Evolutionary conservation across 92 coral and sea anemone species (phyloP), one percentile per base, ranked within the genome.

Genomic region (Galaxea fascicularis): DNA sequence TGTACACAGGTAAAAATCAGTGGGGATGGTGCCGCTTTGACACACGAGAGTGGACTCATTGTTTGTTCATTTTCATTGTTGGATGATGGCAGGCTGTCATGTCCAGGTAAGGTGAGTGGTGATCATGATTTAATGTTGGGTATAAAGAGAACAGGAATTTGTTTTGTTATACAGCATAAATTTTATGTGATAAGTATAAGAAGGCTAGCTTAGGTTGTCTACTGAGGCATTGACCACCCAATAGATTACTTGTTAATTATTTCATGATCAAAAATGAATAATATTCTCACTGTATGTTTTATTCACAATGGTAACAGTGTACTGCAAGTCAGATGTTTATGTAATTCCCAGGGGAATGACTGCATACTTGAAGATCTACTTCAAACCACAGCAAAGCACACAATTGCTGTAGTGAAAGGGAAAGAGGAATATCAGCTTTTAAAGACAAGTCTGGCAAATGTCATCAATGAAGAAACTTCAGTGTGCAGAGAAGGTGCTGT

Each of bases 21-120:
- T 84, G 88, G 82, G 4, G 82, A 84, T 64, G 88, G 88, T 1
- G 76, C 88, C 0, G 74, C 75, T 6, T 8, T 84, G 8, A 27
- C 88, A 0, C 58, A 49, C 35, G 29, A n/a, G 53, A 84, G 88
- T 29, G 62, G 51, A 22, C 67, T 84, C 10, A 4, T 49, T 75
- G 82, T 84, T 12, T 65, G 39, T 10, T 75, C 88, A 6, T 84
- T 65, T 28, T 45, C 66, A 16, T 21, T 84, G 47, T 9, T 84
- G 25, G 76, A 74, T 74, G 75, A 64, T 21, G 74, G 68, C 11
- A 28, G n/a, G n/a, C n/a, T 28, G 69, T 83, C 39, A 73, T 83
- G 80, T 83, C 88, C 0, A 83, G 82, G n/a, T 27, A 73, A 75
- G 88, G 86, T 82, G 45, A 53, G 28, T 25, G 3, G 59, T 8